Base-by-base conservation (phyloP, 2,888 invertebrate genomes). In the Phengaris arion region DNA sequence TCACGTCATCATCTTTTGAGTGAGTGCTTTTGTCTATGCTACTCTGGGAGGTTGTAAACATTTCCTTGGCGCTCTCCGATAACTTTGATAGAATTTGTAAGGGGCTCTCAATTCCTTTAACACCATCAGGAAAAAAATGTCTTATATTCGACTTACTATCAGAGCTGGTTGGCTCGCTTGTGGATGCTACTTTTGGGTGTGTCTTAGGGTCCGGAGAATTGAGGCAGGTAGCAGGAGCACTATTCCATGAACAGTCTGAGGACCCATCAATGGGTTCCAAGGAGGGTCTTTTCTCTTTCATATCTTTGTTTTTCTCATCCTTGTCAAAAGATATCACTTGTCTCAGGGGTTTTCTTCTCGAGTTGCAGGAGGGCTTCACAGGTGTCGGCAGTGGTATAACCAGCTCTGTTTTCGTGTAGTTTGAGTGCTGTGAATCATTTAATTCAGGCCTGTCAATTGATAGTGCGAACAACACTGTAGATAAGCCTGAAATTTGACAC, bases 381-480 rank as follows among this genome's bases (percentile, higher is more conserved):
- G 96, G 95, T 79, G 94, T 89, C 1, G 96, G 95, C 15, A 96
- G 94, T 78, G 95, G 95, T 83, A 97, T 97, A 68, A 97, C 95
- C 75, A 96, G 96, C 85, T 97, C 95, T 74, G 94, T 85, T 87
- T 90, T 91, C 45, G 88, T 88, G 82, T 90, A 94, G 83, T 83
- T 92, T 76, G 85, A 87, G 84, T 89, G 94, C 81, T 90, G 90
- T 87, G 90, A 93, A 87, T 95, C 94, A 89, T 96, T 97, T 76
- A 98, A 94, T 85, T 97, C 97, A 51, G 96, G 94, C 88, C 97
- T 97, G 92, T 99, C 98, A 78, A 98, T 97, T 84, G 96, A 96
- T 85, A 99, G 95, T 45, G 99, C 99, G 93, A 99, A 99, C 80
- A 99, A 94, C 84, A 99, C 97, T 75, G 98, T 96, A 80, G 96